phyloP scores from a whole-genome alignment of 2,797 vertebrate species.

The Coreius guichenoti region DNA sequence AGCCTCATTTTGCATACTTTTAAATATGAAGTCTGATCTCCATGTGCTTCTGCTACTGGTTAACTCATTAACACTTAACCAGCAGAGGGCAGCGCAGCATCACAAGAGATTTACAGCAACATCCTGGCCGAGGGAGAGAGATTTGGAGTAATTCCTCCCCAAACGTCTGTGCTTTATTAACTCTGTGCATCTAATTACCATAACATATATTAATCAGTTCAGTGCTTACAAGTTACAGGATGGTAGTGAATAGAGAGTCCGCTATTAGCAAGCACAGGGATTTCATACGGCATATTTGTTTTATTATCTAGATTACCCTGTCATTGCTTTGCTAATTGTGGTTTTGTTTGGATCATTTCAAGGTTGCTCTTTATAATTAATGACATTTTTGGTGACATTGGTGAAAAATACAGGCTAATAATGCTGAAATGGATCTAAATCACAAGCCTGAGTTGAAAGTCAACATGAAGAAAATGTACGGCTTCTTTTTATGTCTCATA shows the following conservation, averaged over 20 bases:
- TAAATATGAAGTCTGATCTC: background rate
- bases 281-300: background rate
- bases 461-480: background rate
- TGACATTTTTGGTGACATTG: background rate
- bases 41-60: background rate
- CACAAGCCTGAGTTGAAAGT: background rate
- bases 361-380: slow-evolving; percentile 9
- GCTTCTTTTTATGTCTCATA: background rate
- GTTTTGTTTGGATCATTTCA: slow-evolving; percentile 1
- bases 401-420: background rate
- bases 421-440: background rate
- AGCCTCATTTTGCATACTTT: background rate
- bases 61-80: background rate
- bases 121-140: background rate
- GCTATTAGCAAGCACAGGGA: background rate
- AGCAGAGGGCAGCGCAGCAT: slow-evolving; percentile 44
- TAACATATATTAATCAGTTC: slow-evolving; percentile 16
- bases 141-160: background rate
- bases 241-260: slow-evolving; percentile 4
- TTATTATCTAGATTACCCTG: background rate
- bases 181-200: slow-evolving; percentile 19
- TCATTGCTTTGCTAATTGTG: slow-evolving; percentile 11
- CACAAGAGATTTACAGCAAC: background rate
- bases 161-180: background rate
- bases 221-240: background rate